A percentile compares a stretch with the other conserved stretches of the same genome.
These are phyloP conservation scores for Neria commutata DNA, from an alignment of 2,888 invertebrate species.

Conservation along the genomic window DNA sequence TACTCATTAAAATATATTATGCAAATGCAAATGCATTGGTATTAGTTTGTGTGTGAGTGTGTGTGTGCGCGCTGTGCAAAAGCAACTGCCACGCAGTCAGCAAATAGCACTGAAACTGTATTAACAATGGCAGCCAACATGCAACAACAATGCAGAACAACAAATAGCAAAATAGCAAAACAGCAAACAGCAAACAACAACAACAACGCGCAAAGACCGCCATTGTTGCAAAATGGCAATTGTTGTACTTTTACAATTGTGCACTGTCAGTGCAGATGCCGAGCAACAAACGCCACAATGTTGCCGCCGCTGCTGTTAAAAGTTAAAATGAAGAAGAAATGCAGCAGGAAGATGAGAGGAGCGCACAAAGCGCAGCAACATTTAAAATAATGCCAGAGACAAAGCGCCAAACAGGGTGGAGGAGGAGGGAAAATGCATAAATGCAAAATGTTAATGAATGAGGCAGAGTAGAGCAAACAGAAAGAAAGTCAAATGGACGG, in stretches of 20 bases:
- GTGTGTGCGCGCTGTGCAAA: slow-evolving; percentile 25
- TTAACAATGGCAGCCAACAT: slow-evolving; percentile 41
- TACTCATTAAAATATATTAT: slow-evolving; percentile 50
- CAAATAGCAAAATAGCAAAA: no score
- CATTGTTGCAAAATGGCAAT: slow-evolving; percentile 47
- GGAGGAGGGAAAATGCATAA: background rate
- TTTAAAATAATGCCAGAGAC: background rate
- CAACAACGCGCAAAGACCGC: slow-evolving; percentile 14
- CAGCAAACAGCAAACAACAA: no score
- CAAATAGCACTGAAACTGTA: slow-evolving; percentile 36
- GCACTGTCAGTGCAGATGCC: slow-evolving; percentile 9
- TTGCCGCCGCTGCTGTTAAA: no score
- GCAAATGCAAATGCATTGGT: slow-evolving; percentile 12
- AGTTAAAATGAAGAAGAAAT: background rate
- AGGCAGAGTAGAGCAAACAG: background rate
- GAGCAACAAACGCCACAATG: background rate
- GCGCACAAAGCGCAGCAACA: background rate
- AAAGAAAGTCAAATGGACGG: background rate
- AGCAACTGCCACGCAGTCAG: slow-evolving; percentile 53
- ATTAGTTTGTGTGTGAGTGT: no score
- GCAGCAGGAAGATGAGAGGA: background rate
- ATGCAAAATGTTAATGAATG: slow-evolving; percentile 2
- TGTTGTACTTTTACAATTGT: slow-evolving; percentile 46
- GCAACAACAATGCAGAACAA: no score
- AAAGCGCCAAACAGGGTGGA: background rate